Conservation (phyloP, 2,797 vertebrate genomes). For the Petrocephalus schoutedeni region DNA sequence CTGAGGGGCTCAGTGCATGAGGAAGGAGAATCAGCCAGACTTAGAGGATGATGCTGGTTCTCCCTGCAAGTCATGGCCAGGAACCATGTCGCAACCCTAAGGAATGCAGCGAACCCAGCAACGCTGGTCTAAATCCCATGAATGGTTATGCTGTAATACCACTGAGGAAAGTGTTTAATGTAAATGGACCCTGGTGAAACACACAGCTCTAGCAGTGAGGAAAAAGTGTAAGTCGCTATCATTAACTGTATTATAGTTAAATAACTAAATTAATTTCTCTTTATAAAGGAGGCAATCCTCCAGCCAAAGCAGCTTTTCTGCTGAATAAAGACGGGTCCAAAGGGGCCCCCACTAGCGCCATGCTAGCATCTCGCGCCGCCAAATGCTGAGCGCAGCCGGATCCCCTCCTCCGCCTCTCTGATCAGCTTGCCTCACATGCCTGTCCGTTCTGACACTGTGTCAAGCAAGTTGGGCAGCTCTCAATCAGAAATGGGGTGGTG, state of each 20-base stretch:
- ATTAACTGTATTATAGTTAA: not conserved
- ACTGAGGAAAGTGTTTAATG: not conserved
- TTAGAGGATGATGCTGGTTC: not conserved
- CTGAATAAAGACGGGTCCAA: not conserved
- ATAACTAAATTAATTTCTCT: slow-evolving; percentile 5
- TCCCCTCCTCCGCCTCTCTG: too few species aligned
- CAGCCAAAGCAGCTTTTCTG: slow-evolving; percentile 1
- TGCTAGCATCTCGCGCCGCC: not conserved
- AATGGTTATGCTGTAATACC: not conserved
- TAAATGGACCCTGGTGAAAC: not conserved
- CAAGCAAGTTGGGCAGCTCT: not conserved
- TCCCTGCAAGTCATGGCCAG: not conserved
- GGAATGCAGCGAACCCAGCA: not conserved
- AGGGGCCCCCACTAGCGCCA: not conserved
- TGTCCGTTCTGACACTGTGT: not conserved
- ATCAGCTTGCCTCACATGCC: not conserved
- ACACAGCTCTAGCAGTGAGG: not conserved
- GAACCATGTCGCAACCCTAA: not conserved
- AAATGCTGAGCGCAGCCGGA: not conserved
- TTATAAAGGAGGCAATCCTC: not conserved
- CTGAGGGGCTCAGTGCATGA: not conserved
- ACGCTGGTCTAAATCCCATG: not conserved
- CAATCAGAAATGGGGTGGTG: not conserved
- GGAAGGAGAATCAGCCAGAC: not conserved
- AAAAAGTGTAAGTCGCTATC: not conserved